These are phyloP conservation scores for Platerodrilus igneus DNA, from an alignment of 2,888 invertebrate genomes.

Conservation along the genomic window DNA sequence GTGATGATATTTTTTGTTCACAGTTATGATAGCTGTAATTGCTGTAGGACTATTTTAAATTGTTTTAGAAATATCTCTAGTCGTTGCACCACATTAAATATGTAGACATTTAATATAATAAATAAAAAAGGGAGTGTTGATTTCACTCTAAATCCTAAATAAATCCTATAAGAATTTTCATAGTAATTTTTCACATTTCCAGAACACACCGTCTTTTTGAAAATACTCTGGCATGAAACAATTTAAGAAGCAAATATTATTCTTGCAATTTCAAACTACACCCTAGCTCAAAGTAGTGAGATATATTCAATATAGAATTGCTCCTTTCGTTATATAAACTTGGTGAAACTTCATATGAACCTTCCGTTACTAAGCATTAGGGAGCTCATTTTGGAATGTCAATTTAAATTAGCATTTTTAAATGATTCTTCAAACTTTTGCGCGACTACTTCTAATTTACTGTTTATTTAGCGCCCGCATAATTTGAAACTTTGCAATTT, in stretches of 20 bases:
- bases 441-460: constrained; percentile 31
- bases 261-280: constrained; percentile 27
- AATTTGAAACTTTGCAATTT: constrained; percentile 28
- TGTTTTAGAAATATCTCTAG: too few relatives aligned
- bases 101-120: too few relatives aligned
- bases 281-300: constrained; percentile 23
- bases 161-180: too few relatives aligned
- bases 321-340: constrained; percentile 21
- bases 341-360: constrained; percentile 28
- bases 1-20: too few relatives aligned
- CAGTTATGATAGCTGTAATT: too few relatives aligned
- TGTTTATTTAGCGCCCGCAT: constrained; percentile 31
- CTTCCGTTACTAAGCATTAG: constrained; percentile 32
- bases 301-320: constrained; percentile 22
- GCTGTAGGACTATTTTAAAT: too few relatives aligned
- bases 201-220: too few relatives aligned
- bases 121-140: too few relatives aligned
- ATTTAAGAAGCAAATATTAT: constrained; percentile 24
- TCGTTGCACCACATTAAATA: too few relatives aligned
- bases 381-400: constrained; percentile 37
- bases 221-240: too few relatives aligned
- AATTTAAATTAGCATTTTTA: constrained; percentile 41
- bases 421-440: constrained; percentile 37
- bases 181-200: too few relatives aligned
- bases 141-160: too few relatives aligned